Conservation (phyloP, 1,140 invertebrate species). For the Pararge aegeria region DNA sequence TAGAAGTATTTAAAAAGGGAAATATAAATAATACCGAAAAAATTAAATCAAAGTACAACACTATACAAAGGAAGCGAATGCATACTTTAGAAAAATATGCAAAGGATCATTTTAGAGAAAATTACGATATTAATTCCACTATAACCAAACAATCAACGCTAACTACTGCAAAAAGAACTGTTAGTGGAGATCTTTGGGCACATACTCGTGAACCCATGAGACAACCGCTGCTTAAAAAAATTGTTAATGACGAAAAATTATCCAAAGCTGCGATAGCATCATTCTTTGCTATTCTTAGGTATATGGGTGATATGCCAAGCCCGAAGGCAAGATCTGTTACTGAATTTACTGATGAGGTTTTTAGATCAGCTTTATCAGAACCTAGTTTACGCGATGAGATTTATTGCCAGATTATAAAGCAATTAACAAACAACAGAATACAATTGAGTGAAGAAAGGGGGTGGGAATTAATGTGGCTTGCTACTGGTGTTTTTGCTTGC, state of each 20-base stretch:
- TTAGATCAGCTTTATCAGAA: conserved; percentile 88
- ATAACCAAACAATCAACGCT: conserved; percentile 83
- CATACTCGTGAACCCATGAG: conserved; percentile 92
- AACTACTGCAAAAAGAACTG: conserved; percentile 81
- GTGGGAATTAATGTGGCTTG: conserved; percentile 96
- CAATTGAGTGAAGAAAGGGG: conserved; percentile 92
- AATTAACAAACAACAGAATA: conserved; percentile 92
- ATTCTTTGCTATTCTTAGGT: conserved; percentile 93
- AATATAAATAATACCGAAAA: conserved; percentile 70
- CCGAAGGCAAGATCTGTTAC: conserved; percentile 84
- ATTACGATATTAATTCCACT: conserved; percentile 72
- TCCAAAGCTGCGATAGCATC: conserved; percentile 87
- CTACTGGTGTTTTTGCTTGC: conserved; percentile 92
- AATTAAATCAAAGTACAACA: conserved; percentile 72
- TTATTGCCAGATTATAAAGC: conserved; percentile 97
- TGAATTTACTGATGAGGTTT: conserved; percentile 95
- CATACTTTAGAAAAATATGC: conserved; percentile 92
- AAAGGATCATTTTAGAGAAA: conserved; percentile 88
- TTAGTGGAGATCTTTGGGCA: conserved; percentile 87
- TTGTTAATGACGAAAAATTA: conserved; percentile 87
- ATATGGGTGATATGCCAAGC: conserved; percentile 96
- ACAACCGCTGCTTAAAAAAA: conserved; percentile 91
- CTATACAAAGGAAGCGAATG: conserved; percentile 83
- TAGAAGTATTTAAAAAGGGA: conserved; percentile 82
- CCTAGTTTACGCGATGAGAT: conserved; percentile 93